These are phyloP conservation scores for Standfussiana lucernea DNA, from an alignment of 2,888 invertebrate species.

Conservation along the genomic window DNA sequence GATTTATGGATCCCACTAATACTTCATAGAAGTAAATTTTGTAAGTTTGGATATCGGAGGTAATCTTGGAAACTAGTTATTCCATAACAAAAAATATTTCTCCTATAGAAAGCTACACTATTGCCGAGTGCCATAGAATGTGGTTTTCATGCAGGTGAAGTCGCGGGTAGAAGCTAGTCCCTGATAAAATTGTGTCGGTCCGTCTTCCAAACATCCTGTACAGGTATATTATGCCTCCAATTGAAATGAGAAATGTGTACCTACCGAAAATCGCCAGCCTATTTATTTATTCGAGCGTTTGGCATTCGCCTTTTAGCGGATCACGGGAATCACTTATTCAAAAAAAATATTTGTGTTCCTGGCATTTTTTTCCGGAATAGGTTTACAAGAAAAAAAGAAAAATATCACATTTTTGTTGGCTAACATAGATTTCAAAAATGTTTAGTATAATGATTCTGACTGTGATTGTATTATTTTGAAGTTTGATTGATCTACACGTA, in stretches of 20 bases:
- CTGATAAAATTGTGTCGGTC: background rate
- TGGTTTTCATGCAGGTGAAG: background rate
- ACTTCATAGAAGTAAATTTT: background rate
- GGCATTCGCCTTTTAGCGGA: conserved; percentile 14
- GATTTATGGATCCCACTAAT: background rate
- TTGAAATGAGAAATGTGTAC: conserved; percentile 6
- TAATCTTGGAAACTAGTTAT: background rate
- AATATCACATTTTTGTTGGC: background rate
- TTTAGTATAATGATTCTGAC: background rate
- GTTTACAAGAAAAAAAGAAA: background rate
- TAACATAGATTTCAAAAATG: background rate
- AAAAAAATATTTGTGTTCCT: conserved; percentile 5
- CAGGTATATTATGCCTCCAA: background rate
- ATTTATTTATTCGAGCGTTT: conserved; percentile 25
- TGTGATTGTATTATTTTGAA: background rate
- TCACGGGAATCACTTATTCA: conserved; percentile 6
- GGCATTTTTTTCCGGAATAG: background rate
- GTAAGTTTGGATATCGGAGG: background rate
- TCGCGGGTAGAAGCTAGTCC: background rate
- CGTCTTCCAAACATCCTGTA: background rate
- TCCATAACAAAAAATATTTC: background rate
- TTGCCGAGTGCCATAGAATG: background rate
- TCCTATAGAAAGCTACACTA: background rate
- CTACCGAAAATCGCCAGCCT: background rate
- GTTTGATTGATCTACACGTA: background rate